A percentile compares a stretch with the other conserved stretches of the same genome.
These are phyloP conservation scores for Psococerastis gibbosa DNA, from an alignment of 2,888 invertebrate species.

Conservation along the genomic window DNA sequence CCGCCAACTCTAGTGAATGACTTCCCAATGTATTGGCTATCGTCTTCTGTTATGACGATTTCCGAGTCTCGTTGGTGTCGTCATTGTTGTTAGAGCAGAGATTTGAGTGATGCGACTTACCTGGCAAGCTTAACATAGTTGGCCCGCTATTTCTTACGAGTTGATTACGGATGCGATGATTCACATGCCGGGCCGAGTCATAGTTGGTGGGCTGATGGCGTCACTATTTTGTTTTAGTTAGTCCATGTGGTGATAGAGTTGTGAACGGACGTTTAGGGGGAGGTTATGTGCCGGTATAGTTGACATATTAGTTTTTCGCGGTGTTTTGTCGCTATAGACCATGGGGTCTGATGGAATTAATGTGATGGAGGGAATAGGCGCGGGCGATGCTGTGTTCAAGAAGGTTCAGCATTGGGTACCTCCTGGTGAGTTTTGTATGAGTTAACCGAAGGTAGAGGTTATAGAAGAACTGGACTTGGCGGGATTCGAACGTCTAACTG, in stretches of 20 bases:
- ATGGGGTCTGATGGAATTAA: too few species aligned
- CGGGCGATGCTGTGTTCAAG: constrained; percentile 4
- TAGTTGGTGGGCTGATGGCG: neutral
- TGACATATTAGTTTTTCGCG: too few species aligned
- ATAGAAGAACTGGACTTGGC: too few species aligned
- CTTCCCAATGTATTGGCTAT: neutral
- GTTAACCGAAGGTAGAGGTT: too few species aligned
- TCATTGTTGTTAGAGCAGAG: too few species aligned
- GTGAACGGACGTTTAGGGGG: neutral
- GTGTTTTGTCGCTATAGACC: too few species aligned
- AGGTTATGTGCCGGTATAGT: neutral
- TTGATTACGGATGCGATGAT: neutral
- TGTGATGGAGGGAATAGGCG: constrained; percentile 5
- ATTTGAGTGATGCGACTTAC: too few species aligned
- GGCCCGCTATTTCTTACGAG: too few species aligned
- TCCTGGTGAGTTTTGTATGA: neutral
- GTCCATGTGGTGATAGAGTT: neutral
- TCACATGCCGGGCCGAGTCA: neutral
- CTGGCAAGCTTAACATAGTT: too few species aligned
- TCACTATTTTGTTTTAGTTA: neutral
- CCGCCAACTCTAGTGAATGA: neutral
- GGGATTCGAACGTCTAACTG: too few species aligned
- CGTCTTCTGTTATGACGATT: neutral
- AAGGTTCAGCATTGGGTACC: constrained; percentile 1
- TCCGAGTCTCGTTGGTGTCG: neutral